These are phyloP conservation scores for Drosophila teissieri DNA, from an alignment of 1,140 invertebrate species.

Conservation along the genomic window DNA sequence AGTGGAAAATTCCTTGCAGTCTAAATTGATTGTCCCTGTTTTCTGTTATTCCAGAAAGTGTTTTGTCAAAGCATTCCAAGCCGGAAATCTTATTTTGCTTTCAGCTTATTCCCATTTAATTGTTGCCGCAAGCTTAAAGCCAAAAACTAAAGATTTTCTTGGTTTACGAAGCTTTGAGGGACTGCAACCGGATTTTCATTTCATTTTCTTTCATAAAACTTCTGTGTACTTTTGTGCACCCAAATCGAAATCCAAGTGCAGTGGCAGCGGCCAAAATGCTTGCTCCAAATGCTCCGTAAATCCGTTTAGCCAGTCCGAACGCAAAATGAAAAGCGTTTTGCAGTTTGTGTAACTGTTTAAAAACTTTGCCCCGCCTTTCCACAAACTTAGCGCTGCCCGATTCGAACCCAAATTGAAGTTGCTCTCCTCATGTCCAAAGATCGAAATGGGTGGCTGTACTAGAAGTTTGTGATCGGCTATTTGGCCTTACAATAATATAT, in stretches of 20 bases:
- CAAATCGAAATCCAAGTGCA: conserved; percentile 70
- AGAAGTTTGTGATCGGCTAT: neutral
- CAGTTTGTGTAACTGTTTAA: conserved; percentile 71
- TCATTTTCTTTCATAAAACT: conserved; percentile 74
- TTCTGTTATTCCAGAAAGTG: neutral
- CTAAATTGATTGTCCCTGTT: conserved; percentile 32
- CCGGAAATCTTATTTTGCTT: conserved; percentile 23
- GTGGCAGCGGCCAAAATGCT: conserved; percentile 34
- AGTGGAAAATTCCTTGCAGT: conserved; percentile 7
- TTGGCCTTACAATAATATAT: no score
- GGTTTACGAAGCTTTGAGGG: conserved; percentile 47
- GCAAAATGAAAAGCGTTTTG: conserved; percentile 63
- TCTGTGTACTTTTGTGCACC: conserved; percentile 66
- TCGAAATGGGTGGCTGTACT: neutral
- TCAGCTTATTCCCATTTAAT: conserved; percentile 58
- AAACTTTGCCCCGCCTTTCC: conserved; percentile 45
- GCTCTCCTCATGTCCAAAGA: neutral
- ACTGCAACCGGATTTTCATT: conserved; percentile 63
- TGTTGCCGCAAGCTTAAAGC: conserved; percentile 64
- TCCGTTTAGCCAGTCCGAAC: conserved; percentile 46
- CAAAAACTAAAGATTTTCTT: conserved; percentile 47
- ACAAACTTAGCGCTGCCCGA: neutral
- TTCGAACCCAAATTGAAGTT: conserved; percentile 11
- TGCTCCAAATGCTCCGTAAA: conserved; percentile 58
- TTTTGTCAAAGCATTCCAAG: conserved; percentile 14